Evolutionary conservation across 2,888 invertebrate genomes (phyloP).

Genomic region (Margaritifera margaritifera): DNA sequence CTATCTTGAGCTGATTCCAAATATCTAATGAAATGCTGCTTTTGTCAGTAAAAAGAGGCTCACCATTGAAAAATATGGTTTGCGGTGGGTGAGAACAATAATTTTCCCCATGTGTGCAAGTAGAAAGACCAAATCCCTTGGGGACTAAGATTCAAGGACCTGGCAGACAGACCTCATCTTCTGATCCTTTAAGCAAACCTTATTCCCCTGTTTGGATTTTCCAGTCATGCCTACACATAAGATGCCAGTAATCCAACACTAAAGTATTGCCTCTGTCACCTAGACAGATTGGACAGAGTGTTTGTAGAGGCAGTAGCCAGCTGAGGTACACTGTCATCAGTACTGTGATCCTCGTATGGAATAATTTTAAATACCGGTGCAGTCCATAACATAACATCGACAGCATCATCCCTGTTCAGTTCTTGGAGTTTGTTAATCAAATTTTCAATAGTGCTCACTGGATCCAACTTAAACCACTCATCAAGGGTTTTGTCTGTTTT

Average conservation of each 20-base stretch:
- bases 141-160: too few relatives aligned
- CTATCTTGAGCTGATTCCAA: too few relatives aligned
- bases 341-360: slow-evolving; percentile 59
- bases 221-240: too few relatives aligned
- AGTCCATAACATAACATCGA: slow-evolving; percentile 77
- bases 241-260: not conserved
- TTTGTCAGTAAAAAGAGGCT: too few relatives aligned
- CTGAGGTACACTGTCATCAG: slow-evolving; percentile 47
- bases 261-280: slow-evolving; percentile 38
- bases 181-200: too few relatives aligned
- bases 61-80: too few relatives aligned
- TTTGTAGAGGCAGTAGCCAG: slow-evolving; percentile 60
- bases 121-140: too few relatives aligned
- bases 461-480: slow-evolving; percentile 74
- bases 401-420: slow-evolving; percentile 78
- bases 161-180: too few relatives aligned
- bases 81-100: too few relatives aligned
- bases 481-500: slow-evolving; percentile 74
- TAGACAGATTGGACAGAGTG: slow-evolving; percentile 62
- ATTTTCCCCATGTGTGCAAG: too few relatives aligned
- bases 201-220: too few relatives aligned
- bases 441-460: slow-evolving; percentile 75
- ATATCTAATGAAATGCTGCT: too few relatives aligned
- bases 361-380: slow-evolving; percentile 53
- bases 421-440: slow-evolving; percentile 78